Percentiles rank a stretch among this genome's conserved stretches.
These are phyloP conservation scores for Oppia nitens DNA, from an alignment of 1,140 invertebrate species.

Conservation along the genomic window DNA sequence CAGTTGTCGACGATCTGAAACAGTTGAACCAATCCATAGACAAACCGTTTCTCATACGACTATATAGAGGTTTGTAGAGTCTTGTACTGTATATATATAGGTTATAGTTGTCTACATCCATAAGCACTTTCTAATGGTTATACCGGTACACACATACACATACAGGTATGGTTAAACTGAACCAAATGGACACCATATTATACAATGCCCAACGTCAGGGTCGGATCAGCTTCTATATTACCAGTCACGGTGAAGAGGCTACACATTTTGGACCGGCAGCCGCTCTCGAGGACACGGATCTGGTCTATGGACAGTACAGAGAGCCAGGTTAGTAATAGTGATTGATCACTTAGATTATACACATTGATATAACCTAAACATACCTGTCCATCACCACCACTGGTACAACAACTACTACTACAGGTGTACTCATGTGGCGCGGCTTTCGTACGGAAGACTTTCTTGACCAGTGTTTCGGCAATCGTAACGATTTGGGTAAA, in stretches of 20 bases:
- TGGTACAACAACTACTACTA: too few relatives aligned
- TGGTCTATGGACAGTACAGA: conserved; percentile 86
- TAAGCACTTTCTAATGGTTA: too few relatives aligned
- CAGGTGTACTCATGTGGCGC: conserved; percentile 75
- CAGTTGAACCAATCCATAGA: neutral
- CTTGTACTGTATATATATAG: too few relatives aligned
- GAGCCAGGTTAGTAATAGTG: conserved; percentile 37
- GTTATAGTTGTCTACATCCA: too few relatives aligned
- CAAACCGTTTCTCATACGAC: neutral
- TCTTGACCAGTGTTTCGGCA: conserved; percentile 93
- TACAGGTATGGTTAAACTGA: conserved; percentile 72
- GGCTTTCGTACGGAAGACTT: conserved; percentile 66
- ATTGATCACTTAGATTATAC: neutral
- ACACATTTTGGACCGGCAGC: conserved; percentile 82
- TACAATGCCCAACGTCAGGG: conserved; percentile 97
- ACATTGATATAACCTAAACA: too few relatives aligned
- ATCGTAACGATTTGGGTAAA: conserved; percentile 63
- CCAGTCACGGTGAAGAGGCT: conserved; percentile 91
- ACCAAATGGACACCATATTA: conserved; percentile 84
- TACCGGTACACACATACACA: too few relatives aligned
- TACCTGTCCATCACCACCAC: too few relatives aligned
- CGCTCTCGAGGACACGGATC: conserved; percentile 58
- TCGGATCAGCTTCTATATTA: conserved; percentile 98
- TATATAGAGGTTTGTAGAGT: conserved; percentile 9
- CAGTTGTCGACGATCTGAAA: conserved; percentile 27